phyloP scores from a whole-genome alignment of 1,140 invertebrate species.

The Solenopsis invicta region DNA sequence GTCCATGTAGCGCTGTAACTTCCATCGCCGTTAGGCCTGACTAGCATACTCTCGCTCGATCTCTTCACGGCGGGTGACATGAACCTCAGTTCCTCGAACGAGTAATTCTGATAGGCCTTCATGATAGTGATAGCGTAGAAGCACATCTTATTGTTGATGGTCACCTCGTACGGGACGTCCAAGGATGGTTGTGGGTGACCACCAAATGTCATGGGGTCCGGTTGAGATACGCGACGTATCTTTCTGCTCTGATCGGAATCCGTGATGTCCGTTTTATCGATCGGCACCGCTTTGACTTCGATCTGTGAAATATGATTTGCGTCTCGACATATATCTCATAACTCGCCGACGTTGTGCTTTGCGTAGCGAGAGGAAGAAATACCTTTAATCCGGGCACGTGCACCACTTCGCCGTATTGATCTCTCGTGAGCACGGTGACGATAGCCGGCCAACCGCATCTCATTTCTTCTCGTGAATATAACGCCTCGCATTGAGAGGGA shows the following conservation, averaged over 20 bases:
- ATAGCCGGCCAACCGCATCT: constrained; percentile 94
- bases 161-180: constrained; percentile 94
- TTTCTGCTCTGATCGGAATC: constrained; percentile 87
- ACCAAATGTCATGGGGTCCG: constrained; percentile 91
- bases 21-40: constrained; percentile 94
- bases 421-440: constrained; percentile 94
- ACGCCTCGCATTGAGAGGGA: constrained; percentile 94
- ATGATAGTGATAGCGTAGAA: constrained; percentile 98
- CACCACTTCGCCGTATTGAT: constrained; percentile 97
- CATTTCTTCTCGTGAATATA: constrained; percentile 92
- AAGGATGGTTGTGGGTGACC: constrained; percentile 91
- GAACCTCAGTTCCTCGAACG: constrained; percentile 97
- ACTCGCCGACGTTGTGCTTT: not conserved
- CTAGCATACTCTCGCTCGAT: constrained; percentile 94
- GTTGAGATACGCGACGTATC: constrained; percentile 89
- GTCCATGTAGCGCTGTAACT: constrained; percentile 97
- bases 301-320: constrained; percentile 79
- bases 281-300: constrained; percentile 91
- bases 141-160: constrained; percentile 96
- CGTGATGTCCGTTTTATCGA: constrained; percentile 89
- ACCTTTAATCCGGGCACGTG: constrained; percentile 95
- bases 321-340: not conserved
- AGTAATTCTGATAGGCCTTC: constrained; percentile 97
- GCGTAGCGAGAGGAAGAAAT: constrained; percentile 22
- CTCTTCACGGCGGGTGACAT: constrained; percentile 92